These are phyloP conservation scores for Rhingia rostrata DNA, from an alignment of 2,888 invertebrate species.

Conservation along the genomic window DNA sequence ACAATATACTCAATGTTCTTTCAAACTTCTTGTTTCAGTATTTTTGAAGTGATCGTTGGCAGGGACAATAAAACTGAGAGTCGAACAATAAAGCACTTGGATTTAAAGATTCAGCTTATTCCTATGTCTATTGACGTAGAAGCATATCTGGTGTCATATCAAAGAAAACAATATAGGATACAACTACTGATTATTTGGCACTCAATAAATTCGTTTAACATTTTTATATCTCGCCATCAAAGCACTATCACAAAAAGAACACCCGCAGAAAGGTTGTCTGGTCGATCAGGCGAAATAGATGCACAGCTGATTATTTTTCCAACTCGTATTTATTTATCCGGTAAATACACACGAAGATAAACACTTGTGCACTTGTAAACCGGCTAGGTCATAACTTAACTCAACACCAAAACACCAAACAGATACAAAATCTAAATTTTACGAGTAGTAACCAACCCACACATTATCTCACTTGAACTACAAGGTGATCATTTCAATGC, in stretches of 20 bases:
- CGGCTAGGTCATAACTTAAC: slow-evolving; percentile 47
- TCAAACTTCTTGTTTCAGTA: not conserved
- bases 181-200: not conserved
- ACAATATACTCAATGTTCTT: not conserved
- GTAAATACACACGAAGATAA: slow-evolving; percentile 30
- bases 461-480: slow-evolving; percentile 23
- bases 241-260: not conserved
- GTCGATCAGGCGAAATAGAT: slow-evolving; percentile 2
- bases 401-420: not conserved
- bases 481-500: slow-evolving; percentile 52
- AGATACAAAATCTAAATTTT: slow-evolving; percentile 33
- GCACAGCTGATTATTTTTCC: slow-evolving; percentile 34
- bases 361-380: slow-evolving; percentile 40
- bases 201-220: not conserved
- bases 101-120: not conserved
- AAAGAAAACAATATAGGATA: not conserved
- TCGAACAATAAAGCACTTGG: slow-evolving; percentile 9
- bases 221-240: slow-evolving; percentile 1
- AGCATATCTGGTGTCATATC: not conserved
- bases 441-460: slow-evolving; percentile 9
- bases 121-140: not conserved
- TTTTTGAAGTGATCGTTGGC: not conserved
- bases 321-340: slow-evolving; percentile 42
- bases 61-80: not conserved
- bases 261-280: slow-evolving; percentile 5